phyloP scores from a whole-genome alignment of 2,113 vertebrate species.

The Pantherophis guttatus region DNA sequence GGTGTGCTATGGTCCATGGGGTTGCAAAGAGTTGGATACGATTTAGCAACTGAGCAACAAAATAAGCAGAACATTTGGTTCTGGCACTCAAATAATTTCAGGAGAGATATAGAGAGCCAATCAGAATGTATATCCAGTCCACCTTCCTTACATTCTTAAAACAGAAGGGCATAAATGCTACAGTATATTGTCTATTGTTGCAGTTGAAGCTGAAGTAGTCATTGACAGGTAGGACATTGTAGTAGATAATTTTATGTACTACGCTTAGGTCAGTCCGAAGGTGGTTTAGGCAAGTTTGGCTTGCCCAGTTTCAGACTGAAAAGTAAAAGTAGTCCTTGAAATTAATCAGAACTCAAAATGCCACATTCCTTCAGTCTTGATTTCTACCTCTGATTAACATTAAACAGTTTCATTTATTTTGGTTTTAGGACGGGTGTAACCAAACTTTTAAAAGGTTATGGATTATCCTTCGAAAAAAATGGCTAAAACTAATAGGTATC shows the following conservation, averaged over 20 bases:
- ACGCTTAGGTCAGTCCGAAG: no score
- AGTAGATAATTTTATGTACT: no score
- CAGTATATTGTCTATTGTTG: not conserved
- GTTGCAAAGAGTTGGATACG: no score
- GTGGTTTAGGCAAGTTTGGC: not conserved
- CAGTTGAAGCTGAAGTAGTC: no score
- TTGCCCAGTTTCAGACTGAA: not conserved
- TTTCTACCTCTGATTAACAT: not conserved
- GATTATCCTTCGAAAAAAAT: not conserved
- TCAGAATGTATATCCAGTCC: not conserved
- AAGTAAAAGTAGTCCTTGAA: not conserved
- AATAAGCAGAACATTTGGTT: not conserved
- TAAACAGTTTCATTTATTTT: not conserved
- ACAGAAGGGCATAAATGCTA: not conserved
- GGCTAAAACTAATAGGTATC: not conserved
- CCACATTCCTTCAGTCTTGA: not conserved
- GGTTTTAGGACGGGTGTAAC: not conserved
- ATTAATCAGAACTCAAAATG: not conserved
- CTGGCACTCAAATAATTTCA: not conserved
- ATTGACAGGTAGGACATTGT: no score
- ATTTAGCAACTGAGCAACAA: no score
- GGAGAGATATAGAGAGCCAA: not conserved
- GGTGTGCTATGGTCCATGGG: no score
- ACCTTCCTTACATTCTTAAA: not conserved
- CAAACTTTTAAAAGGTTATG: not conserved